These are phyloP conservation scores for Aphidoletes aphidimyza DNA, from an alignment of 2,888 invertebrate genomes.

Conservation along the genomic window DNA sequence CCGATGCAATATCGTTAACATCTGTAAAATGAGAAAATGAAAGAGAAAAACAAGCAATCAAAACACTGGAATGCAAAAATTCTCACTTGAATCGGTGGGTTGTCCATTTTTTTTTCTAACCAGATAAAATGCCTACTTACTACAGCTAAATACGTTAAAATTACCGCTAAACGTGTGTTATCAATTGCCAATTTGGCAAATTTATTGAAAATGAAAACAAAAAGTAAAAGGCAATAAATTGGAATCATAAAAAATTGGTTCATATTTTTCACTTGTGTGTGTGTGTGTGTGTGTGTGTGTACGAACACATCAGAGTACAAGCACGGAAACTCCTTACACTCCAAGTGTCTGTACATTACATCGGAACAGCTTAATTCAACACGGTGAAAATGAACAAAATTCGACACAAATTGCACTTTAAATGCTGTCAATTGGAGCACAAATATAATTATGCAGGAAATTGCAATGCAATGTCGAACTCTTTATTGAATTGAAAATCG, in stretches of 20 bases:
- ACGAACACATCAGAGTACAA: no score
- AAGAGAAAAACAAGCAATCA: neutral
- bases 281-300: no score
- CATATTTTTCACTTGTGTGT: no score
- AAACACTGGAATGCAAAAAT: no score
- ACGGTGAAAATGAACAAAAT: neutral
- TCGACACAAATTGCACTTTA: neutral
- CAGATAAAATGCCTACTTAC: neutral
- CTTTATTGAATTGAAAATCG: no score
- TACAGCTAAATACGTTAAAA: neutral
- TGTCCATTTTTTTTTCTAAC: neutral
- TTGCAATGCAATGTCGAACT: no score
- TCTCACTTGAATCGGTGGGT: neutral
- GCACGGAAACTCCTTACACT: no score
- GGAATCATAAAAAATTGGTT: neutral
- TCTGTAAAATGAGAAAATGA: neutral
- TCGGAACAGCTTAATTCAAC: no score
- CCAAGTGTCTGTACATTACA: neutral
- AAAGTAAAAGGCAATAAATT: neutral
- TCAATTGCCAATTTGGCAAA: conserved; percentile 18
- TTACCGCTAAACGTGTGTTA: neutral
- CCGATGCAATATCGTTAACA: neutral
- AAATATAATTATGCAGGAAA: neutral
- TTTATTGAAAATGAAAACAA: conserved; percentile 23
- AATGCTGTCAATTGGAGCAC: conserved; percentile 38